Evolutionary conservation across 1,140 invertebrate genomes (phyloP).

Genomic region (Oedothorax gibbosus): DNA sequence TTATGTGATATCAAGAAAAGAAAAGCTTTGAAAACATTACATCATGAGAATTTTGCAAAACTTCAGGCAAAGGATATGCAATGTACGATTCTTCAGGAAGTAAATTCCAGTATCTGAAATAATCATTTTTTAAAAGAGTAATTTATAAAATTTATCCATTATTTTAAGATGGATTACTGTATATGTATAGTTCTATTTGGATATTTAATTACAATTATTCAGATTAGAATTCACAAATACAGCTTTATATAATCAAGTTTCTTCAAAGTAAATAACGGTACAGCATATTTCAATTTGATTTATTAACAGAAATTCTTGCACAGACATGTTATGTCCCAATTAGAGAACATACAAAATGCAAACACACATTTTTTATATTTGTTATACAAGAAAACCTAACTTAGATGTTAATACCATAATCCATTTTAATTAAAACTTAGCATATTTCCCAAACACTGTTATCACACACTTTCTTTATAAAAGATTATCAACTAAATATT

Average conservation of each 20-base stretch:
- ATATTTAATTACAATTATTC: background rate
- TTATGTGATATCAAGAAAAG: constrained; percentile 7
- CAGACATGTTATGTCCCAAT: background rate
- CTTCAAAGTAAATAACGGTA: background rate
- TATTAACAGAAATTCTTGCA: background rate
- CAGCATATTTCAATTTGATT: background rate
- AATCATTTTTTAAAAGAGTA: background rate
- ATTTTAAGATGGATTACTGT: background rate
- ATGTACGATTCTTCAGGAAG: constrained; percentile 17
- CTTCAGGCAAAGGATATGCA: constrained; percentile 17
- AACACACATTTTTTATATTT: no score
- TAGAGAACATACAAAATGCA: background rate
- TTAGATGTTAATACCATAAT: no score
- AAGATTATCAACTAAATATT: no score
- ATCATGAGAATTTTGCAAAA: constrained; percentile 35
- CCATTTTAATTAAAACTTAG: no score
- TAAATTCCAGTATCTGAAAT: constrained; percentile 19
- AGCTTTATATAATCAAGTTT: background rate
- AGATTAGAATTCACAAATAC: background rate
- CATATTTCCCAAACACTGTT: no score
- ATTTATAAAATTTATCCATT: background rate
- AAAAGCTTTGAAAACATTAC: constrained; percentile 34
- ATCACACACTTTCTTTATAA: no score
- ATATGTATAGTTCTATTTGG: background rate
- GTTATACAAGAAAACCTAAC: no score